Conservation (phyloP, 2,797 vertebrate species). For the Artibeus lituratus region DNA sequence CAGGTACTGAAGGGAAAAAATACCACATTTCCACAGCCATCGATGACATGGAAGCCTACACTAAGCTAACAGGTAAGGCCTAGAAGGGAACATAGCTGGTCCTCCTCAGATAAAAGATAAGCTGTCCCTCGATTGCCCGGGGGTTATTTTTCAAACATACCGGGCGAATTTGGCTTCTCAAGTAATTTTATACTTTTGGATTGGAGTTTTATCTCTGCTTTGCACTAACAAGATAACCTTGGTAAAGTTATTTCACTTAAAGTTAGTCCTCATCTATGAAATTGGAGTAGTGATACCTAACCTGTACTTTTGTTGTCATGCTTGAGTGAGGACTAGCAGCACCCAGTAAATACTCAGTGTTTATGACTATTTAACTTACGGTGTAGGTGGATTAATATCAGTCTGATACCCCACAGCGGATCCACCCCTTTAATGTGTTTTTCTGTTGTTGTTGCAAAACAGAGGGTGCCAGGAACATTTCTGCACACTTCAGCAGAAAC, state of each 20-base stretch:
- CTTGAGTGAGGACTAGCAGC: not conserved
- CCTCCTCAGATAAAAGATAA: not conserved
- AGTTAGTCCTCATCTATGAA: not conserved
- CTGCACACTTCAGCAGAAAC: not conserved
- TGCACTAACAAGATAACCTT: not conserved
- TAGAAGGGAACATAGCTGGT: not conserved
- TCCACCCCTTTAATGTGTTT: not conserved
- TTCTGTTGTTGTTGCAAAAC: slow-evolving; percentile 8
- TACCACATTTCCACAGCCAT: slow-evolving; percentile 90
- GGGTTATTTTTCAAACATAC: not conserved
- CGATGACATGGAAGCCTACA: slow-evolving; percentile 96
- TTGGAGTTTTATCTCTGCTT: slow-evolving; percentile 2
- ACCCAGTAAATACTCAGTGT: not conserved
- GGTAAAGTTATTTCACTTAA: not conserved
- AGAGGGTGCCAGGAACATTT: not conserved
- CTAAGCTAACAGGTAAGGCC: slow-evolving; percentile 92
- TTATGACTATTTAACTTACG: not conserved
- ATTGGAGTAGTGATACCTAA: not conserved
- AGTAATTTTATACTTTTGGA: not conserved
- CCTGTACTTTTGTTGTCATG: not conserved
- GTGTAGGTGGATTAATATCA: not conserved
- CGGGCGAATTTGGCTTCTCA: not conserved
- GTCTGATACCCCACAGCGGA: not conserved
- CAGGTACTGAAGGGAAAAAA: slow-evolving; percentile 82
- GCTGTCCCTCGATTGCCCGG: not conserved